Conservation (phyloP, 2,113 vertebrate genomes). For the Phylloscopus trochilus region DNA sequence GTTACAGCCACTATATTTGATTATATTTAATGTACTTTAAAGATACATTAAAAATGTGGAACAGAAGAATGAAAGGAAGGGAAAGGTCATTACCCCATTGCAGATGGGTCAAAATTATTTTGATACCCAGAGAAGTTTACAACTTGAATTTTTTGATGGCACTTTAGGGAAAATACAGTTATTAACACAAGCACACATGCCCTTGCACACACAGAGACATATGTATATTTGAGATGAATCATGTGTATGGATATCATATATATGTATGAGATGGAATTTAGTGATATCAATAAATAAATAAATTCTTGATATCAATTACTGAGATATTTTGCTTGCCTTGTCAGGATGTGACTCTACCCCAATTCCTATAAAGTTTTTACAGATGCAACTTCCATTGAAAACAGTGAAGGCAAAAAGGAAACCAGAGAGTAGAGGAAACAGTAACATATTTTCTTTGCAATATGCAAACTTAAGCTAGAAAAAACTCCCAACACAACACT, state of each 20-base stretch:
- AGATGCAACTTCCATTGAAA: neutral
- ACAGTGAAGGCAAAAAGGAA: neutral
- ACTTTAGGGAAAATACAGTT: neutral
- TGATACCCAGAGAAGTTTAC: neutral
- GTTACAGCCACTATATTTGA: neutral
- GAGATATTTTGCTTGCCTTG: neutral
- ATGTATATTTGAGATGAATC: neutral
- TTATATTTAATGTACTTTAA: conserved; percentile 20
- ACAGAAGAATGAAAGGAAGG: neutral
- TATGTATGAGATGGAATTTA: neutral
- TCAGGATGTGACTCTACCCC: neutral
- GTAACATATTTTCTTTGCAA: neutral
- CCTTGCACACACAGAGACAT: neutral
- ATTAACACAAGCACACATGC: neutral
- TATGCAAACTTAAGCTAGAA: neutral
- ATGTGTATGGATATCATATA: neutral
- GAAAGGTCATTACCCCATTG: neutral
- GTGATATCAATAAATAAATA: neutral
- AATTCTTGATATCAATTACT: neutral
- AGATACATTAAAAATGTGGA: neutral
- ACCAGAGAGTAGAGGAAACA: neutral
- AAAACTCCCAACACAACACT: neutral
- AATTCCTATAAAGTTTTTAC: neutral
- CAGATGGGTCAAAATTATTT: neutral
- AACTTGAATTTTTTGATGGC: neutral